Evolutionary conservation across 2,888 invertebrate species (phyloP), one percentile per base, ranked within the genome.

Genomic region (Papilio elwesi): DNA sequence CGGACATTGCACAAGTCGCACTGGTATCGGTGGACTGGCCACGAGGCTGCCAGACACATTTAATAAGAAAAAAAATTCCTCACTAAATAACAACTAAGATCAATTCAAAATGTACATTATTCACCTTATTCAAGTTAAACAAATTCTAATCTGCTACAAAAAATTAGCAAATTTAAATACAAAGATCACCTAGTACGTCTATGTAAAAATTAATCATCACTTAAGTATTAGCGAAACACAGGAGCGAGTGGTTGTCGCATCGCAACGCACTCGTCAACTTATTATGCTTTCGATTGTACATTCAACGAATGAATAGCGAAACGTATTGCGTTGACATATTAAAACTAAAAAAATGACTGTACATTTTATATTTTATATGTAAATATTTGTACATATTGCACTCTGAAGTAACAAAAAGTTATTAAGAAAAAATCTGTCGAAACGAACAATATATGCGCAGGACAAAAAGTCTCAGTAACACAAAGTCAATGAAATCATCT

Each of bases 311-410:
- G 83, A 85, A 82, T 86, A 89, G 87, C 86, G 87, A 90, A 87
- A 84, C 81, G 85, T 90, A 92, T 92, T 92, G 91, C 92, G 92
- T 92, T 89, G 91, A 91, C 89, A 88, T 83, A 91, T 92, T 92
- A 93, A 89, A 93, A 92, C 92, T 92, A 93, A 92, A 91, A 71
- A 93, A 88, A 85, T 92, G 86, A 93, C 93, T 93, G 93, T 93
- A 93, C 93, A 93, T 83, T 87, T 89, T 88, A 91, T 91, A 91
- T 90, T 90, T 95, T 85, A 87, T 88, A 92, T 93, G 93, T 93
- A 93, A 95, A 95, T 95, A 95, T 95, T 95, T 95, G 95, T 95
- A 95, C 95, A 95, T 95, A 95, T 95, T 95, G 95, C 95, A 95
- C 95, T 95, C 95, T 94, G 93, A 93, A 93, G 90, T 92, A 92